Percentiles rank a stretch among this genome's conserved stretches.
Conservation (phyloP, 1,140 invertebrate species). For the Bilobella aurantiaca region DNA sequence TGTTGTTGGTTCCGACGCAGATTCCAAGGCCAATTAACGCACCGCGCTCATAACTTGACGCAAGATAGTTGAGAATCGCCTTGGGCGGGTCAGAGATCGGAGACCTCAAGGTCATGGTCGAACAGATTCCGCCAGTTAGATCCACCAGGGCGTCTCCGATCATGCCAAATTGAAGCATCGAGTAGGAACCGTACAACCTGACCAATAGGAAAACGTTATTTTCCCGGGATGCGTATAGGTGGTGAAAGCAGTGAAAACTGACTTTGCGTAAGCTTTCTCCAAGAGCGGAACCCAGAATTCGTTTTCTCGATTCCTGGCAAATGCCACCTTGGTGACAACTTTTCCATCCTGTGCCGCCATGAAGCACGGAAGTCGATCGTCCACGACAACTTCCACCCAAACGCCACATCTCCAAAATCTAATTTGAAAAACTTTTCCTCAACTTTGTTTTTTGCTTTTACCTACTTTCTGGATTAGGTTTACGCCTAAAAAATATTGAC, state of each 20-base stretch:
- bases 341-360: background rate
- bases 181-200: constrained; percentile 53
- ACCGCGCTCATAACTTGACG: constrained; percentile 48
- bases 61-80: constrained; percentile 48
- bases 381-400: constrained; percentile 53
- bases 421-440: too few relatives aligned
- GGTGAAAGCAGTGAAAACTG: background rate
- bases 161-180: constrained; percentile 55
- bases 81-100: constrained; percentile 37
- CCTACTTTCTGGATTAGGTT: too few relatives aligned
- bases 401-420: constrained; percentile 35
- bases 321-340: background rate
- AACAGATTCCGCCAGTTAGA: constrained; percentile 59
- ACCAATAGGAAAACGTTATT: too few relatives aligned
- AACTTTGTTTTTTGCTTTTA: too few relatives aligned
- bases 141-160: constrained; percentile 60
- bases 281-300: constrained; percentile 1
- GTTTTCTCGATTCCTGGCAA: background rate
- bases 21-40: constrained; percentile 59
- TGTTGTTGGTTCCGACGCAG: background rate
- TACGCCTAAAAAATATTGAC: too few relatives aligned
- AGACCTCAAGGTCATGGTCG: constrained; percentile 40
- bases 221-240: background rate
- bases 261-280: constrained; percentile 4
- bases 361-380: constrained; percentile 50